Conservation (phyloP, 1,140 invertebrate species). For the Aphelenchoides avenae region DNA sequence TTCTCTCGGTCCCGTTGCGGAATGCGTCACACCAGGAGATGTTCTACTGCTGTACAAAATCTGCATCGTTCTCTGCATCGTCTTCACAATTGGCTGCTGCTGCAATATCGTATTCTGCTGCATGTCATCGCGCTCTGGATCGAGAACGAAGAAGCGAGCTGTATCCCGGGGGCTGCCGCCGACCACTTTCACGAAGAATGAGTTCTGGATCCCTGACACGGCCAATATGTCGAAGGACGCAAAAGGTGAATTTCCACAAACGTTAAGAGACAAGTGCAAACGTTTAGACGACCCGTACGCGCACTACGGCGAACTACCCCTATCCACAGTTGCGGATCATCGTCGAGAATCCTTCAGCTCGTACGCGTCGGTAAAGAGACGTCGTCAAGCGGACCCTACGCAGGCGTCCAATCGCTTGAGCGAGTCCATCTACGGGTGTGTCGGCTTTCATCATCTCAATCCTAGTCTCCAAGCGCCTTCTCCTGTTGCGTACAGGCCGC, state of each 20-base stretch:
- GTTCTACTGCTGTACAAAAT: conserved; percentile 25
- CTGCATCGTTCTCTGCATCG: conserved; percentile 21
- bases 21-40: conserved; percentile 19
- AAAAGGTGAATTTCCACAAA: too few relatives aligned
- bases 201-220: conserved; percentile 7
- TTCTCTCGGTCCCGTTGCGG: conserved; percentile 5
- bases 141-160: background rate
- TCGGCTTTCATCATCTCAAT: too few relatives aligned
- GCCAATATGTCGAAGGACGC: too few relatives aligned
- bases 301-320: background rate
- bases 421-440: too few relatives aligned
- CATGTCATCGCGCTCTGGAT: conserved; percentile 1
- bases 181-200: background rate
- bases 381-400: background rate
- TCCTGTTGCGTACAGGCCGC: too few relatives aligned
- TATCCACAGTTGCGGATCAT: background rate
- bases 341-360: background rate
- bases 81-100: conserved; percentile 20
- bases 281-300: background rate
- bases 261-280: too few relatives aligned
- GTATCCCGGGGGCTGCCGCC: background rate
- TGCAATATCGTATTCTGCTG: conserved; percentile 31
- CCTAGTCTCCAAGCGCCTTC: too few relatives aligned
- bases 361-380: conserved; percentile 3
- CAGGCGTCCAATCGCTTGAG: too few relatives aligned